Evolutionary conservation across 2,797 vertebrate species (phyloP), one percentile per base, ranked within the genome.

Genomic region (Champsocephalus gunnari): DNA sequence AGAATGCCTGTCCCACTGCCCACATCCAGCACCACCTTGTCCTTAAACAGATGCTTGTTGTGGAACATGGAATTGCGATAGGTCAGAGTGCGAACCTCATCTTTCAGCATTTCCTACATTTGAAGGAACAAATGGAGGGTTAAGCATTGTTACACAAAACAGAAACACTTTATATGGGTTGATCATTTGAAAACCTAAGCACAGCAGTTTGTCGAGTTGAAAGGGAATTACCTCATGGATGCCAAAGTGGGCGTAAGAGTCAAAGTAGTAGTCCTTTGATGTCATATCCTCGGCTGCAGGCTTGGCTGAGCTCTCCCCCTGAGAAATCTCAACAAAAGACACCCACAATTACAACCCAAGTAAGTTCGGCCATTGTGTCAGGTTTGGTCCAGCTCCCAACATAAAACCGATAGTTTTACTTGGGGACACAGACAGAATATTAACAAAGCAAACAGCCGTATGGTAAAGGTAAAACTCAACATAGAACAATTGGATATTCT

Each of bases 51-150:
- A 76, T 99, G 97, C 85, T 97, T 97, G 90, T 99, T 99, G 91
- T 99, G 97, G 79, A 97, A 99, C 97, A 99, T 98, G 60, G 97
- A 97, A 79, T 98, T 99, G 9, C 97, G 95, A 87, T 99, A 98
- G 0, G 97, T 99, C 65, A 99, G 94, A 0, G 97, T 99, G 3
- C 97, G 96, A 3, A 99, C 97, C 86, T 99, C 97, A 8, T 98
- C 97, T 82, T 99, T 98, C 60, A 98, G 94, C 97, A 99, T 99
- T 89, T 98, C 97, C 97, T 98, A 81, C 16, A 60, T 45, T 11
- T 1, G 12, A 3, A 14, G 2, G 0, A 17, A 14, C 19, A 13
- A 58, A 10, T 5, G 3, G 16, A 41, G 12, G 13, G 43, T 73
- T 51, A 61, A 44, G 50, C 9, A 5, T 7, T 16, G 3, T 45